Percentiles rank a stretch among this genome's conserved stretches.
These are phyloP conservation scores for Acleris holmiana DNA, from an alignment of 2,888 invertebrate species.

Conservation along the genomic window DNA sequence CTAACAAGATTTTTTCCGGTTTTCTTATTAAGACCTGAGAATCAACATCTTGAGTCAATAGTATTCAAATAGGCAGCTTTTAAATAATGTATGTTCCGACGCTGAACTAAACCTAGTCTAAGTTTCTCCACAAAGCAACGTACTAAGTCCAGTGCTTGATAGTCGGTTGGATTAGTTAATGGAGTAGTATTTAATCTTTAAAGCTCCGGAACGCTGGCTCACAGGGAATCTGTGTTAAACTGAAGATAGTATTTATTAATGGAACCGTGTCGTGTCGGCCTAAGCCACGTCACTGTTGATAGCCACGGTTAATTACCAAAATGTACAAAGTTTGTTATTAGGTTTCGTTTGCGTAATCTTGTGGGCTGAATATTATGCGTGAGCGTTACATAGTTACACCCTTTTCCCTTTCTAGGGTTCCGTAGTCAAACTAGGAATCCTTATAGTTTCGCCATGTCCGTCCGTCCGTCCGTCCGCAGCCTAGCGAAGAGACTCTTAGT, in stretches of 20 bases:
- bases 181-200: slow-evolving; percentile 19
- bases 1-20: not conserved
- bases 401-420: too few relatives aligned
- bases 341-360: not conserved
- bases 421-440: too few relatives aligned
- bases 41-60: not conserved
- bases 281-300: not conserved
- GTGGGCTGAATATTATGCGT: not conserved
- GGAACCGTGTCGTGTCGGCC: not conserved
- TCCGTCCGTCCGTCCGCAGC: too few relatives aligned
- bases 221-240: slow-evolving; percentile 10
- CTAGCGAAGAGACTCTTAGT: too few relatives aligned
- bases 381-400: not conserved
- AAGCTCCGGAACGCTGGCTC: slow-evolving; percentile 11
- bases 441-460: too few relatives aligned
- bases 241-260: slow-evolving; percentile 5
- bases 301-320: not conserved
- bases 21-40: not conserved
- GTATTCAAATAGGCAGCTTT: not conserved
- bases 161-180: slow-evolving; percentile 19
- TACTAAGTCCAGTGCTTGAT: slow-evolving; percentile 13
- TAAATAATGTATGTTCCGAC: slow-evolving; percentile 4
- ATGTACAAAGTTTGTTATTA: slow-evolving; percentile 1
- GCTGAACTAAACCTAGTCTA: slow-evolving; percentile 10
- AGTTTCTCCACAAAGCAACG: slow-evolving; percentile 13